Evolutionary conservation across 2,888 invertebrate genomes (phyloP).

Genomic region (Bellardia pandia): DNA sequence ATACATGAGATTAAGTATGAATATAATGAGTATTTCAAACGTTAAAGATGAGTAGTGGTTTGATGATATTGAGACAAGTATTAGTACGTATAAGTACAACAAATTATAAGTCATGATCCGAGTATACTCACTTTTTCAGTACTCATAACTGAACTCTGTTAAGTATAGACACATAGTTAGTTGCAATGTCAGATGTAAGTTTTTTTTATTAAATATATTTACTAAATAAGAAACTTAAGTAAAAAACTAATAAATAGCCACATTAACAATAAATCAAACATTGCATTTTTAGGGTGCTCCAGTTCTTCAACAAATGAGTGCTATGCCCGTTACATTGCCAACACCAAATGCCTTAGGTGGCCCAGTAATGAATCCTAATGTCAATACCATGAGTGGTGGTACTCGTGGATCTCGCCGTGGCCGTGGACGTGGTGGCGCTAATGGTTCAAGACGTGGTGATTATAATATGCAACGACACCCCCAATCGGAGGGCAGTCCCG

Average conservation of each 20-base stretch:
- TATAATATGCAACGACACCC: constrained; percentile 79
- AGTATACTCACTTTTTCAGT: too few relatives aligned
- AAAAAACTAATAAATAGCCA: not conserved
- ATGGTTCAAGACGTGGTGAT: constrained; percentile 80
- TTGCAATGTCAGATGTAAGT: too few relatives aligned
- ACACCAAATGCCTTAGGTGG: constrained; percentile 73
- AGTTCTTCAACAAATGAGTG: constrained; percentile 79
- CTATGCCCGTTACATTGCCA: constrained; percentile 77
- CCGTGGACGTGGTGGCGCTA: constrained; percentile 79
- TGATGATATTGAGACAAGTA: too few relatives aligned
- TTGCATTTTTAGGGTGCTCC: constrained; percentile 76
- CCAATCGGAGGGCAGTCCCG: constrained; percentile 76
- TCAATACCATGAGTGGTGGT: constrained; percentile 51
- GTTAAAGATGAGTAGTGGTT: too few relatives aligned
- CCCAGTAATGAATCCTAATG: constrained; percentile 73
- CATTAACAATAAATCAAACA: not conserved
- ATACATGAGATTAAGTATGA: too few relatives aligned
- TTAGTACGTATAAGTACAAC: too few relatives aligned
- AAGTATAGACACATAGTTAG: too few relatives aligned
- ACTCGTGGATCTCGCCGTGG: constrained; percentile 79
- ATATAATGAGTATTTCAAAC: too few relatives aligned
- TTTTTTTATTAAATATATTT: too few relatives aligned
- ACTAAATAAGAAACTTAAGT: too few relatives aligned
- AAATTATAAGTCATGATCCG: too few relatives aligned
- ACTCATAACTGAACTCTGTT: too few relatives aligned